These are phyloP conservation scores for Theristus sp. DNA, from an alignment of 2,888 invertebrate species.

Conservation along the genomic window DNA sequence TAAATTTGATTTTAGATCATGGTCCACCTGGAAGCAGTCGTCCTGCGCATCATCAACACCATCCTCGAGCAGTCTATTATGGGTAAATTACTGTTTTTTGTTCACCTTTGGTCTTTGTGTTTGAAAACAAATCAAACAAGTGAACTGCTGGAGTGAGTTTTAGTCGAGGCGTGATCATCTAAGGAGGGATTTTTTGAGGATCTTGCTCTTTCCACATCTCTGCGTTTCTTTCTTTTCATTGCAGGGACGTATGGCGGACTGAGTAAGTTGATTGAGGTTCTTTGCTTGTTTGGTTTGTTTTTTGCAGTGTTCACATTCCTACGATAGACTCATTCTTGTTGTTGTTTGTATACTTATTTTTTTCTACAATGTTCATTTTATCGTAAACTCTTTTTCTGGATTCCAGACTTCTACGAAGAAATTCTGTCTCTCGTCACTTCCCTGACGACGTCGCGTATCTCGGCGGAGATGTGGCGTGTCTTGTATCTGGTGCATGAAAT, in stretches of 20 bases:
- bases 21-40: conserved; percentile 68
- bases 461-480: conserved; percentile 87
- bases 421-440: conserved; percentile 77
- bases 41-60: conserved; percentile 58
- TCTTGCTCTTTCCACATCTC: no score
- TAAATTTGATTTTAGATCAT: conserved; percentile 46
- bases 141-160: no score
- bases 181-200: no score
- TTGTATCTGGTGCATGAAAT: conserved; percentile 36
- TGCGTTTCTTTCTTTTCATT: no score
- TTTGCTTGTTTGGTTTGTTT: neutral
- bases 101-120: no score
- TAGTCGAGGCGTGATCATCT: no score
- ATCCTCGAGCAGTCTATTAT: conserved; percentile 53
- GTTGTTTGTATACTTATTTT: neutral
- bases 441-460: conserved; percentile 66
- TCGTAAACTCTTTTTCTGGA: no score
- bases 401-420: conserved; percentile 86
- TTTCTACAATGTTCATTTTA: neutral
- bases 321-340: neutral
- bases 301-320: conserved; percentile 1
- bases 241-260: no score
- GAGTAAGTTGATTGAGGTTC: no score
- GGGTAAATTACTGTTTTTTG: conserved; percentile 36
- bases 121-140: no score